Conservation (phyloP, 2,797 vertebrate genomes). For the Peromyscus attwateri region DNA sequence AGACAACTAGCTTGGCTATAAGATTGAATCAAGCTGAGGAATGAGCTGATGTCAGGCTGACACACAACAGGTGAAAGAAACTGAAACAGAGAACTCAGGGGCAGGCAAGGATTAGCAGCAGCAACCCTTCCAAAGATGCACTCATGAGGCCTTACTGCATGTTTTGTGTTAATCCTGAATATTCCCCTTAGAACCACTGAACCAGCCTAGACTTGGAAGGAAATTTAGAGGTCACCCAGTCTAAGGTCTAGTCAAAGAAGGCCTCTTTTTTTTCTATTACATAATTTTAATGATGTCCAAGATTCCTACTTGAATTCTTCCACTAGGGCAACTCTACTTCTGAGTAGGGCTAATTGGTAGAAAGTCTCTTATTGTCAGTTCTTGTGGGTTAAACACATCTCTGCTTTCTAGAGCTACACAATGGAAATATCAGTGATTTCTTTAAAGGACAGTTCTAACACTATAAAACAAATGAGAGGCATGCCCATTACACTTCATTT, state of each 20-base stretch:
- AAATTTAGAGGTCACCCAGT: conserved; percentile 63
- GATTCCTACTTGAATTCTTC: conserved; percentile 49
- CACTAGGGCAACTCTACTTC: conserved; percentile 24
- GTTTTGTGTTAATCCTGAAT: conserved; percentile 70
- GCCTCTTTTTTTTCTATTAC: conserved; percentile 46
- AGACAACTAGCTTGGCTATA: not conserved
- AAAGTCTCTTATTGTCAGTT: not conserved
- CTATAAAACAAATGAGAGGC: conserved; percentile 32
- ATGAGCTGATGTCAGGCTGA: conserved; percentile 20
- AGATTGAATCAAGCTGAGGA: not conserved
- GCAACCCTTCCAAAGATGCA: conserved; percentile 62
- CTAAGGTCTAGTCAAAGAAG: conserved; percentile 45
- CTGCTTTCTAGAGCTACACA: conserved; percentile 48
- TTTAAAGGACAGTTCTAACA: conserved; percentile 51
- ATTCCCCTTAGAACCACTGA: conserved; percentile 67
- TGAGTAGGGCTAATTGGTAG: not conserved
- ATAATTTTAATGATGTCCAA: conserved; percentile 51
- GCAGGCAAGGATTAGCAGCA: conserved; percentile 54
- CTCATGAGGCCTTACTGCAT: conserved; percentile 63
- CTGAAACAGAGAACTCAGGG: conserved; percentile 50
- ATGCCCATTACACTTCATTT: conserved; percentile 53
- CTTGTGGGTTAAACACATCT: conserved; percentile 15
- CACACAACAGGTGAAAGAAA: conserved; percentile 67
- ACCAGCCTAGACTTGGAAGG: conserved; percentile 54
- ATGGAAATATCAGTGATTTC: conserved; percentile 49